Evolutionary conservation across 2,113 vertebrate species (phyloP).

Genomic region (Octodon degus): DNA sequence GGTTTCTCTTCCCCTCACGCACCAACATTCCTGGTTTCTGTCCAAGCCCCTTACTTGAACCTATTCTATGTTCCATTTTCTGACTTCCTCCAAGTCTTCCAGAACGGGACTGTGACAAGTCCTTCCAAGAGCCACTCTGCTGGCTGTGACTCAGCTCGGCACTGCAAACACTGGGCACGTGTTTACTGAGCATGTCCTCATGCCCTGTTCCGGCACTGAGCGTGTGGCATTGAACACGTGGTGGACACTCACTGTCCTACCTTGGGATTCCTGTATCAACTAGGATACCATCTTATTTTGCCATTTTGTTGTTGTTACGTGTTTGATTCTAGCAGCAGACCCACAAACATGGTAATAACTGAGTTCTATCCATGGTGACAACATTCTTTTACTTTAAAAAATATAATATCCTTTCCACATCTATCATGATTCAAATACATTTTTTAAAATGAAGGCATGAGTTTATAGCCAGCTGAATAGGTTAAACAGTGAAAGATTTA

Average conservation of each 20-base stretch:
- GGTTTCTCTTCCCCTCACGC: not conserved
- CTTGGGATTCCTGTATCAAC: not conserved
- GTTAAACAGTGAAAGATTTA: slow-evolving; percentile 28
- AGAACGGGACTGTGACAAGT: not conserved
- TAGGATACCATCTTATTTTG: not conserved
- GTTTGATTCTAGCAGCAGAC: not conserved
- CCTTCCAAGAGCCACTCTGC: not conserved
- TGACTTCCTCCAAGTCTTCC: not conserved
- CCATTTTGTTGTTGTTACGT: not conserved
- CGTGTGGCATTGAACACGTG: not conserved
- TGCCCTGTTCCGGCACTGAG: not conserved
- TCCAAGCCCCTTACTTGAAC: not conserved
- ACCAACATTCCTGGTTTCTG: not conserved
- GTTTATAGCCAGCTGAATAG: not conserved
- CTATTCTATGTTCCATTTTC: not conserved
- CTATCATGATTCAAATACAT: slow-evolving; percentile 5
- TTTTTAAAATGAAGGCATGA: slow-evolving; percentile 18
- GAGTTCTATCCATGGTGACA: not conserved
- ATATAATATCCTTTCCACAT: not conserved
- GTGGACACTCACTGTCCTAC: not conserved
- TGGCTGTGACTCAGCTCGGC: not conserved
- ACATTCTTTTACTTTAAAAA: not conserved
- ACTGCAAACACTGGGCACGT: not conserved
- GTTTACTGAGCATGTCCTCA: not conserved
- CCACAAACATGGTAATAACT: not conserved